phyloP scores from a whole-genome alignment of 2,888 invertebrate genomes.

The Entomobrya proxima region DNA sequence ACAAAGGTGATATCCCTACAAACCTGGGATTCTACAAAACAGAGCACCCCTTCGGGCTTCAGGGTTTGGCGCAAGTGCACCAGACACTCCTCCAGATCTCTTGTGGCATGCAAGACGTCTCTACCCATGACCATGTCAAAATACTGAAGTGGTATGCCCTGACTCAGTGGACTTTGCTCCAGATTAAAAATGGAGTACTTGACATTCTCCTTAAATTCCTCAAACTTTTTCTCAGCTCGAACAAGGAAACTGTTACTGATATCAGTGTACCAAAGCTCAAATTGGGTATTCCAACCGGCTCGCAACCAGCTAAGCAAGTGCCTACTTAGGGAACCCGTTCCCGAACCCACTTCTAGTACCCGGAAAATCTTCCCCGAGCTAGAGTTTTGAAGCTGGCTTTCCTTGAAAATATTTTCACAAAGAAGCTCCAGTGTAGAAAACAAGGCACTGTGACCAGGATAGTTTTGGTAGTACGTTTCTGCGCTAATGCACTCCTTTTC shows the following conservation, averaged over 20 bases:
- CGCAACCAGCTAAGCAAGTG: no score
- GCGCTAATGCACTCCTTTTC: not conserved
- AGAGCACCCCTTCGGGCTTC: conserved; percentile 12
- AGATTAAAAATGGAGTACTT: conserved; percentile 39
- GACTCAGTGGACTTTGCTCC: conserved; percentile 38
- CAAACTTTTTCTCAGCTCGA: conserved; percentile 28
- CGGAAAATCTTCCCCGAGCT: no score
- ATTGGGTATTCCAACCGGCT: not conserved
- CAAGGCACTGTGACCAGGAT: no score
- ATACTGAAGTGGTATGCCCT: conserved; percentile 43
- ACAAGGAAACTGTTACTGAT: conserved; percentile 39
- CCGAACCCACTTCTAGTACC: not conserved
- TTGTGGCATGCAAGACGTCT: conserved; percentile 50
- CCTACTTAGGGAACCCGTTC: not conserved
- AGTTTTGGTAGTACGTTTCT: no score
- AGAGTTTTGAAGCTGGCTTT: no score
- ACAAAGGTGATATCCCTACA: not conserved
- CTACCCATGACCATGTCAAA: conserved; percentile 32
- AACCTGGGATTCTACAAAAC: not conserved
- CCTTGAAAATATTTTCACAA: no score
- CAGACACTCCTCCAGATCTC: conserved; percentile 9
- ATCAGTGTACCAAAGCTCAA: conserved; percentile 46
- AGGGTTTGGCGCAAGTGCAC: conserved; percentile 8
- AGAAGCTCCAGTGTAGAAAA: no score
- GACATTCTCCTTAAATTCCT: not conserved